Percentiles rank a stretch among this genome's conserved stretches.
Conservation (phyloP, 2,888 invertebrate genomes). For the Eurytoma californica region DNA sequence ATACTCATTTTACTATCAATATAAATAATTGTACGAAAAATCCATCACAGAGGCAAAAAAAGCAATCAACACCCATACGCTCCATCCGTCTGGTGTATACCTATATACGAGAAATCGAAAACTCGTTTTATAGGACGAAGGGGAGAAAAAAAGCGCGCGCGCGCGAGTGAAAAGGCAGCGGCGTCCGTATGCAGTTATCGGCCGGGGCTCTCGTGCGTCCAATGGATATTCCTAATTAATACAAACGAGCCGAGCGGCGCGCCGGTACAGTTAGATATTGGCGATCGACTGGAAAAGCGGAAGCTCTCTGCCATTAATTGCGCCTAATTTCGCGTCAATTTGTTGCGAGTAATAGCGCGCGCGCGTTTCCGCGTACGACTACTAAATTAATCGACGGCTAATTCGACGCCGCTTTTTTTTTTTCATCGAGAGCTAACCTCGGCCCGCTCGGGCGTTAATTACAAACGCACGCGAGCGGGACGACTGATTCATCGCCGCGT, state of each 20-base stretch:
- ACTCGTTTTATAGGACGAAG: background rate
- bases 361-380: background rate
- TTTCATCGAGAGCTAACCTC: background rate
- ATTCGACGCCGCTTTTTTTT: constrained; percentile 14
- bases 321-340: constrained; percentile 44
- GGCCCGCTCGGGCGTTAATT: no score
- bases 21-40: no score
- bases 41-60: no score
- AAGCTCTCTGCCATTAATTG: constrained; percentile 44
- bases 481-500: no score
- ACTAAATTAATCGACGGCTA: constrained; percentile 30
- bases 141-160: background rate
- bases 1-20: no score
- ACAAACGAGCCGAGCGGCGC: constrained; percentile 47
- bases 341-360: constrained; percentile 32
- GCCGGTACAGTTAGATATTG: constrained; percentile 28
- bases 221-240: constrained; percentile 59
- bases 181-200: constrained; percentile 36
- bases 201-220: constrained; percentile 26
- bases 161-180: constrained; percentile 12
- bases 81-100: background rate
- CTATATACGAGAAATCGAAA: background rate
- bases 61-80: no score
- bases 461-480: no score
- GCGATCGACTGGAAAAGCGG: constrained; percentile 54